Evolutionary conservation across 2,797 vertebrate genomes (phyloP).

Genomic region (Poecile montanus): DNA sequence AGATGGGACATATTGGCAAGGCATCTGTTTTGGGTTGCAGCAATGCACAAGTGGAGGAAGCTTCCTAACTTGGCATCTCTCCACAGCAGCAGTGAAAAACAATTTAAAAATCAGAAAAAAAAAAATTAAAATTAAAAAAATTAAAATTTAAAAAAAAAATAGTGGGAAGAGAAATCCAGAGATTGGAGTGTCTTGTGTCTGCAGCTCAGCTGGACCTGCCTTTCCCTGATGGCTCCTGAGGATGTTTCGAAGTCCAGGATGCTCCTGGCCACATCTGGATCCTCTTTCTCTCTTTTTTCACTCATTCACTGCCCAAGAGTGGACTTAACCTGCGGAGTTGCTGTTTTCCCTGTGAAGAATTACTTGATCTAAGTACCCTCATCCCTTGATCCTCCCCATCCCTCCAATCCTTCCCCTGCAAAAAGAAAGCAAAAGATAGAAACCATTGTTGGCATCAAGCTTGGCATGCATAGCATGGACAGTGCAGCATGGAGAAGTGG

Average conservation of each 20-base stretch:
- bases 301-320: background rate
- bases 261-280: background rate
- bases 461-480: background rate
- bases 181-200: background rate
- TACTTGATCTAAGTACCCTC: background rate
- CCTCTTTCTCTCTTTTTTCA: background rate
- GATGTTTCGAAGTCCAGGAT: background rate
- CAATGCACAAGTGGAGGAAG: background rate
- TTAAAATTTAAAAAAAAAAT: background rate
- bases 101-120: background rate
- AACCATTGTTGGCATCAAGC: background rate
- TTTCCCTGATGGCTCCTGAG: rapidly evolving
- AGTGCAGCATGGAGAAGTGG: background rate
- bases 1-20: background rate
- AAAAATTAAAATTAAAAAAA: background rate
- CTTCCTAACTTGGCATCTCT: background rate
- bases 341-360: background rate
- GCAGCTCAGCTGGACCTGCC: background rate
- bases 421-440: background rate
- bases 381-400: rapidly evolving
- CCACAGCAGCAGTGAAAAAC: background rate
- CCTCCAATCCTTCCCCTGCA: background rate
- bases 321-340: background rate
- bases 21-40: background rate
- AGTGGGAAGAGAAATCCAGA: background rate